Conservation (phyloP, 1,140 invertebrate genomes). For the Notospermus geniculatus region DNA sequence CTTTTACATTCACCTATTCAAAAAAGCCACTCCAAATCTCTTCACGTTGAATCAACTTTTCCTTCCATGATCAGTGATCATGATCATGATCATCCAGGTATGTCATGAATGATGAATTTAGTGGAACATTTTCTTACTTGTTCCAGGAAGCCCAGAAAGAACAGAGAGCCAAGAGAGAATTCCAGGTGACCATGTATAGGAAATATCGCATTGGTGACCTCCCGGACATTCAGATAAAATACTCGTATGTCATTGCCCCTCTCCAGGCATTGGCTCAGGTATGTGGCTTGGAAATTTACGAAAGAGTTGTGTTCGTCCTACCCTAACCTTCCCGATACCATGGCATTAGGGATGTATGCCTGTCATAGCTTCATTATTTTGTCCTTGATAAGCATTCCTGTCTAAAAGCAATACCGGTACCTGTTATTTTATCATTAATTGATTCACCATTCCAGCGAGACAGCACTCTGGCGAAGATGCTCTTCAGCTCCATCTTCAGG, state of each 20-base stretch:
- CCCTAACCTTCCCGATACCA: too few relatives aligned
- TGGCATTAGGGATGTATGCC: too few relatives aligned
- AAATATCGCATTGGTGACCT: conserved; percentile 70
- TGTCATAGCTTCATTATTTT: too few relatives aligned
- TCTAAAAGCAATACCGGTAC: too few relatives aligned
- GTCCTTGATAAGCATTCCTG: too few relatives aligned
- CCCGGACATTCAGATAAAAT: conserved; percentile 69
- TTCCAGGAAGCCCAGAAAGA: conserved; percentile 38
- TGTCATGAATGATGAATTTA: conserved; percentile 4
- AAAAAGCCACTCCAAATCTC: too few relatives aligned
- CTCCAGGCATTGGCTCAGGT: conserved; percentile 63
- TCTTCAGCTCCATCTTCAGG: conserved; percentile 56
- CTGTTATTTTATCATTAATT: too few relatives aligned
- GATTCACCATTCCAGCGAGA: conserved; percentile 50
- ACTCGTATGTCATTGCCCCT: conserved; percentile 63
- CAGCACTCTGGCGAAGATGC: conserved; percentile 52
- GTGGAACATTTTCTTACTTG: conserved; percentile 10
- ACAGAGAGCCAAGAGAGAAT: conserved; percentile 40
- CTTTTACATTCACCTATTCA: too few relatives aligned
- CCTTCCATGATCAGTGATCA: not conserved
- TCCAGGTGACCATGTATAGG: conserved; percentile 54
- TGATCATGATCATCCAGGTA: conserved; percentile 10
- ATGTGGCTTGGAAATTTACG: conserved; percentile 21
- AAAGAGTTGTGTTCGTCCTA: not conserved
- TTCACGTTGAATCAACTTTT: too few relatives aligned